Percentiles rank a stretch among this genome's conserved stretches.
phyloP scores from a whole-genome alignment of 2,888 invertebrate genomes.

The Torymus texanus region DNA sequence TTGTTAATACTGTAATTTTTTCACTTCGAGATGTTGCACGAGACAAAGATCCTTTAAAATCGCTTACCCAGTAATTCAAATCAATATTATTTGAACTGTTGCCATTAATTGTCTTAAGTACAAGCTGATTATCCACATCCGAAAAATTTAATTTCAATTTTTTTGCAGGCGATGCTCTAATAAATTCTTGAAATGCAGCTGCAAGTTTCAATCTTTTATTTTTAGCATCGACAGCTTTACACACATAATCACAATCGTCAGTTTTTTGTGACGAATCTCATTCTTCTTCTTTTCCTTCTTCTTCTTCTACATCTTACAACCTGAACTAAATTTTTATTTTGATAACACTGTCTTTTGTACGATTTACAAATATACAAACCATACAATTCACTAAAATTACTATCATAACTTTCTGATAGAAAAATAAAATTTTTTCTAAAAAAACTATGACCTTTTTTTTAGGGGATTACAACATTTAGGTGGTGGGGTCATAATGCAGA shows the following conservation, averaged over 20 bases:
- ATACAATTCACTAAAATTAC: slow-evolving; percentile 7
- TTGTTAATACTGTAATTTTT: slow-evolving; percentile 19
- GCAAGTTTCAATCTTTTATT: slow-evolving; percentile 35
- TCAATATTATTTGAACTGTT: not conserved
- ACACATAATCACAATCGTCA: slow-evolving; percentile 27
- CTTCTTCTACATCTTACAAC: not conserved
- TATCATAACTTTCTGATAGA: slow-evolving; percentile 2
- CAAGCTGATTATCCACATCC: too few species aligned
- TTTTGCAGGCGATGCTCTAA: slow-evolving; percentile 28
- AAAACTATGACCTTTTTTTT: slow-evolving; percentile 10
- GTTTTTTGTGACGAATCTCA: slow-evolving; percentile 20
- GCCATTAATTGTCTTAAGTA: not conserved
- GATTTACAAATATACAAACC: slow-evolving; percentile 17
- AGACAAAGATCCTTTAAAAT: slow-evolving; percentile 12
- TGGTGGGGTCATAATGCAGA: slow-evolving; percentile 3
- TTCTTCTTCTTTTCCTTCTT: slow-evolving; percentile 22
- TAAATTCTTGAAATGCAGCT: slow-evolving; percentile 32
- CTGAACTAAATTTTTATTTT: too few species aligned
- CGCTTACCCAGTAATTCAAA: slow-evolving; percentile 1
- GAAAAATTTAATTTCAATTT: slow-evolving; percentile 11
- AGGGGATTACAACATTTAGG: not conserved
- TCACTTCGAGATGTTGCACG: slow-evolving; percentile 9
- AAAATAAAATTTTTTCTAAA: slow-evolving; percentile 10
- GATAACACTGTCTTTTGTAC: slow-evolving; percentile 16
- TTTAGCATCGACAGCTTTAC: slow-evolving; percentile 27